Evolutionary conservation across 2,113 vertebrate genomes (phyloP).

Genomic region (Heterotilapia buettikoferi): DNA sequence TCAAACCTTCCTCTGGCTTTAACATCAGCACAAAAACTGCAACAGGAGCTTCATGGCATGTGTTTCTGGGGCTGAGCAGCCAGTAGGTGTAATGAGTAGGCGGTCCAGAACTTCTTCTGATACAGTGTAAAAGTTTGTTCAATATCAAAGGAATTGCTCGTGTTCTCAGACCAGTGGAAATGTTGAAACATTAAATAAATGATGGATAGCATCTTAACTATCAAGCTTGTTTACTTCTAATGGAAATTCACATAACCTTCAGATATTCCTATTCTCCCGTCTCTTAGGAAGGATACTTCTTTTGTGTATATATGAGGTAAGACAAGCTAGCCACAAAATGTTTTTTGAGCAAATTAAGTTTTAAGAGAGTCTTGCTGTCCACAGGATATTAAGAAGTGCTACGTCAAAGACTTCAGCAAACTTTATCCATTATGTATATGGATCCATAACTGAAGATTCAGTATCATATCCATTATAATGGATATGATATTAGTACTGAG

Average conservation of each 20-base stretch:
- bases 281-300: not conserved
- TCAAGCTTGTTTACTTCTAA: not conserved
- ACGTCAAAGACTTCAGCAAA: not conserved
- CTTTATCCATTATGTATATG: not conserved
- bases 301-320: not conserved
- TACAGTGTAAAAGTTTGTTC: accelerated
- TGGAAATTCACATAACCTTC: not conserved
- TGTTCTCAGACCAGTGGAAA: not conserved
- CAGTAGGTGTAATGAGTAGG: not conserved
- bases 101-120: not conserved
- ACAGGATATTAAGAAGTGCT: not conserved
- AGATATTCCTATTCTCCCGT: not conserved
- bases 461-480: accelerated
- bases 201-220: not conserved
- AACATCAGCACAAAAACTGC: not conserved
- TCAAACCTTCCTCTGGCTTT: not conserved
- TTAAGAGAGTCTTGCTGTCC: not conserved
- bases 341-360: not conserved
- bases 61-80: not conserved
- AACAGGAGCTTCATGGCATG: not conserved
- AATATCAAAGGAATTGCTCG: not conserved
- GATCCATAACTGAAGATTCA: not conserved
- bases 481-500: not conserved
- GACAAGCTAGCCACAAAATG: not conserved
- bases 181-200: not conserved